Evolutionary conservation across 1,140 invertebrate genomes (phyloP).

Genomic region (Philaenus spumarius): DNA sequence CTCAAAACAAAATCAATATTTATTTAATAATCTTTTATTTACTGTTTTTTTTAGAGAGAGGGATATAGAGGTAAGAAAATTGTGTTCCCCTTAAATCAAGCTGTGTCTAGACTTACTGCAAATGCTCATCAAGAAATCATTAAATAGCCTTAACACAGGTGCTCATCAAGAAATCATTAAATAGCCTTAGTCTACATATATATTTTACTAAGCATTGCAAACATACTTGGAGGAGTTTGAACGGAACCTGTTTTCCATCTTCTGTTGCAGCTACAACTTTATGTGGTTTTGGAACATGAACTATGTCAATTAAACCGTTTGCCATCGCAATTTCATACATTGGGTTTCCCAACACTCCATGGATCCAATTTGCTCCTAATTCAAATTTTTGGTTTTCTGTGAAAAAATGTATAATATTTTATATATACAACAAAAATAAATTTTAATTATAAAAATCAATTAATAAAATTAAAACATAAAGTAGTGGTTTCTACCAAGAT

Average conservation of each 20-base stretch:
- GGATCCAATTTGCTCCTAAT: conserved; percentile 90
- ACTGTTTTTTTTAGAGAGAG: too few species aligned
- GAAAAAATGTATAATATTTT: background rate
- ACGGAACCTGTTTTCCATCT: conserved; percentile 77
- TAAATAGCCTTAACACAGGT: background rate
- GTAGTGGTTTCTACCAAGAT: too few species aligned
- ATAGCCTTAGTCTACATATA: background rate
- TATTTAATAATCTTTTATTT: too few species aligned
- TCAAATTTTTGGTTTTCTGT: conserved; percentile 57
- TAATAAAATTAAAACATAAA: too few species aligned
- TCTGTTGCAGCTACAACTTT: conserved; percentile 80
- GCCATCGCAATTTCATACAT: conserved; percentile 80
- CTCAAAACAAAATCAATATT: too few species aligned
- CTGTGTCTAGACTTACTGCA: too few species aligned
- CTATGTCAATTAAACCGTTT: conserved; percentile 73
- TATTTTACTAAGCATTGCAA: background rate
- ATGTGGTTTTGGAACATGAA: conserved; percentile 74
- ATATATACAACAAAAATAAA: too few species aligned
- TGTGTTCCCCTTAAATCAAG: too few species aligned
- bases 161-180: background rate
- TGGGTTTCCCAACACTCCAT: conserved; percentile 79
- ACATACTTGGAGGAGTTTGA: conserved; percentile 58
- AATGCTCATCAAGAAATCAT: background rate
- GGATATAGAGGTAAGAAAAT: too few species aligned
- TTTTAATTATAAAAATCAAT: too few species aligned